phyloP scores from a whole-genome alignment of 2,888 invertebrate genomes.

The Exocentrus adspersus region DNA sequence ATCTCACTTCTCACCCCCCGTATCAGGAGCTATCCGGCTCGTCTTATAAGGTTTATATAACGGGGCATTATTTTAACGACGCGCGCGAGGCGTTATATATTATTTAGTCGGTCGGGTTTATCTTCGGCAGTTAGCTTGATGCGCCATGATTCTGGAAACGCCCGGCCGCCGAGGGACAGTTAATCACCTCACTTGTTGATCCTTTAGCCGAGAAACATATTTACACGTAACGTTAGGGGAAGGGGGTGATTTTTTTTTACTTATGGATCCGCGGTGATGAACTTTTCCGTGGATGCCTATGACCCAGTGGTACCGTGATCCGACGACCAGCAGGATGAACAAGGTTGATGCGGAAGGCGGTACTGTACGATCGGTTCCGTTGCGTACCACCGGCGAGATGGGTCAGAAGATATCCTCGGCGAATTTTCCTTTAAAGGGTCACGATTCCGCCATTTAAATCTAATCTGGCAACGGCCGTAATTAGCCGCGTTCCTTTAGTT shows the following conservation, averaged over 20 bases:
- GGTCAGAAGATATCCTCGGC: slow-evolving; percentile 18
- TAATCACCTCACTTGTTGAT: slow-evolving; percentile 1
- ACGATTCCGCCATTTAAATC: slow-evolving; percentile 30
- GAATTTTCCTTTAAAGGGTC: slow-evolving; percentile 22
- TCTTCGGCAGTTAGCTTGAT: slow-evolving; percentile 1
- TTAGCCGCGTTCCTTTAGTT: slow-evolving; percentile 27
- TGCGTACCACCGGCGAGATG: slow-evolving; percentile 17
- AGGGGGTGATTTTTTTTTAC: no score
- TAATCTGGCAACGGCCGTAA: slow-evolving; percentile 26
- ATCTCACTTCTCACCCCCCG: slow-evolving; percentile 15
- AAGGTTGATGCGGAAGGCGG: slow-evolving; percentile 5
- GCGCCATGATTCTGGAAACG: background rate
- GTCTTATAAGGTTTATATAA: slow-evolving; percentile 1
- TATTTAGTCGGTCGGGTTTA: background rate
- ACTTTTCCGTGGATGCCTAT: background rate
- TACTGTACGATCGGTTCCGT: slow-evolving; percentile 7
- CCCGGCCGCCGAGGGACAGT: background rate
- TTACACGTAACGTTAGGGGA: no score
- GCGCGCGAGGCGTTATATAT: background rate
- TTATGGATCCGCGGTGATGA: background rate
- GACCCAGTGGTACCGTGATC: background rate
- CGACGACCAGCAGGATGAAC: background rate
- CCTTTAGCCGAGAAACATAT: background rate
- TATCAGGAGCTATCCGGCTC: slow-evolving; percentile 2
- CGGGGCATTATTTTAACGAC: slow-evolving; percentile 1